phyloP scores from a whole-genome alignment of 2,113 vertebrate species.

The Hyperopisus bebe region DNA sequence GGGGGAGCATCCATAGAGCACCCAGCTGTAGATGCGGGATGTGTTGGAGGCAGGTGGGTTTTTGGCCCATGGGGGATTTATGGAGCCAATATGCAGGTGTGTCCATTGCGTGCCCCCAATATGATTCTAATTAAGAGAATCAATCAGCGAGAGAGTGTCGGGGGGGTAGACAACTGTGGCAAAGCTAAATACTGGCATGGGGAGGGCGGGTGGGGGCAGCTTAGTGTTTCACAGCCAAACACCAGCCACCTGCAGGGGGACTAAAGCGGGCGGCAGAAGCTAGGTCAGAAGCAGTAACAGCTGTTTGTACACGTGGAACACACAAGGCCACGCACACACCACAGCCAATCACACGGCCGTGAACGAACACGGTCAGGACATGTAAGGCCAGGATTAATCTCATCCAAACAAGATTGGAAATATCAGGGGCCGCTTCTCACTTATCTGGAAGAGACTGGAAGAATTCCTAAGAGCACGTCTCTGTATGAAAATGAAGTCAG shows the following conservation, averaged over 20 bases:
- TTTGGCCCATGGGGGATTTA: constrained; percentile 58
- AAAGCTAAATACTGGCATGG: not conserved
- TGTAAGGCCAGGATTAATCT: not conserved
- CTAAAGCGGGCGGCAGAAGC: not conserved
- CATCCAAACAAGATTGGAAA: not conserved
- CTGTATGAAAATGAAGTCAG: not conserved
- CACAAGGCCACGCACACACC: not conserved
- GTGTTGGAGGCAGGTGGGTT: not conserved
- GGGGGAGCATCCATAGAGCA: not conserved
- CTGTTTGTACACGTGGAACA: not conserved
- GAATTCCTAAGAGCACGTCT: not conserved
- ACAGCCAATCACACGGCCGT: not conserved
- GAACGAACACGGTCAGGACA: not conserved
- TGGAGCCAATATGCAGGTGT: constrained; percentile 51
- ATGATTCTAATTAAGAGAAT: constrained; percentile 70
- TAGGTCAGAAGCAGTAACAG: not conserved
- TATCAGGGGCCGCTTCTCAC: not conserved
- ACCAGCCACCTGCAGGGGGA: not conserved
- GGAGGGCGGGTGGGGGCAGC: not conserved
- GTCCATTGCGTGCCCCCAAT: constrained; percentile 48
- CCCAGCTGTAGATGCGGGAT: not conserved
- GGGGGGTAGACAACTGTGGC: not conserved
- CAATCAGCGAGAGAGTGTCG: constrained; percentile 50
- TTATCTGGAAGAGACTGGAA: not conserved
- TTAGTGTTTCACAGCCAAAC: not conserved